These are phyloP conservation scores for Euplexia lucipara DNA, from an alignment of 2,888 invertebrate genomes.

Conservation along the genomic window DNA sequence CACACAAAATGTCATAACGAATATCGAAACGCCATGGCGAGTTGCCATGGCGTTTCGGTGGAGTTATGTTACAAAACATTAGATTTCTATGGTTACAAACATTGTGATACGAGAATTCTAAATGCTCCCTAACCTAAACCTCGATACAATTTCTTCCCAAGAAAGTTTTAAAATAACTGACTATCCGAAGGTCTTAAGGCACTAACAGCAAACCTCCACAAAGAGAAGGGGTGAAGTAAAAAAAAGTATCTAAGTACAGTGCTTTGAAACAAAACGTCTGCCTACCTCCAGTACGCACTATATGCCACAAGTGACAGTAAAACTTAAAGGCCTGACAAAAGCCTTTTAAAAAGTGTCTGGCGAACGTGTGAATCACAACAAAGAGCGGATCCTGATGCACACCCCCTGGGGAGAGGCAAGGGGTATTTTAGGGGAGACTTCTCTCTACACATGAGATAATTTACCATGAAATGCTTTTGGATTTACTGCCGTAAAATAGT, in stretches of 20 bases:
- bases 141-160: background rate
- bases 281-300: conserved; percentile 43
- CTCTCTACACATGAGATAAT: conserved; percentile 53
- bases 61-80: too few relatives aligned
- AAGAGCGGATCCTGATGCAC: conserved; percentile 69
- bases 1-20: too few relatives aligned
- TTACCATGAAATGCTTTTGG: conserved; percentile 43
- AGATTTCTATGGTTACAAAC: too few relatives aligned
- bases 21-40: too few relatives aligned
- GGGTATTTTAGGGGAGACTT: conserved; percentile 50
- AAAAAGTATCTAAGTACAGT: conserved; percentile 6
- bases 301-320: conserved; percentile 69
- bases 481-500: conserved; percentile 23
- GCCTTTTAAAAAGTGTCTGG: conserved; percentile 87
- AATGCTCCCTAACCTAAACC: background rate
- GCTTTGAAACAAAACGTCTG: conserved; percentile 23
- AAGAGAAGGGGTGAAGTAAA: conserved; percentile 18
- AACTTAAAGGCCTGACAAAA: conserved; percentile 84
- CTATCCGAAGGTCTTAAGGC: background rate
- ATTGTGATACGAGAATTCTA: too few relatives aligned
- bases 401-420: conserved; percentile 40
- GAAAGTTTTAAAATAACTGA: too few relatives aligned
- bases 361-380: conserved; percentile 82
- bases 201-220: background rate
- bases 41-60: too few relatives aligned